Base-by-base conservation (phyloP, 1,140 invertebrate species). In the Caenorhabditis brenneri region DNA sequence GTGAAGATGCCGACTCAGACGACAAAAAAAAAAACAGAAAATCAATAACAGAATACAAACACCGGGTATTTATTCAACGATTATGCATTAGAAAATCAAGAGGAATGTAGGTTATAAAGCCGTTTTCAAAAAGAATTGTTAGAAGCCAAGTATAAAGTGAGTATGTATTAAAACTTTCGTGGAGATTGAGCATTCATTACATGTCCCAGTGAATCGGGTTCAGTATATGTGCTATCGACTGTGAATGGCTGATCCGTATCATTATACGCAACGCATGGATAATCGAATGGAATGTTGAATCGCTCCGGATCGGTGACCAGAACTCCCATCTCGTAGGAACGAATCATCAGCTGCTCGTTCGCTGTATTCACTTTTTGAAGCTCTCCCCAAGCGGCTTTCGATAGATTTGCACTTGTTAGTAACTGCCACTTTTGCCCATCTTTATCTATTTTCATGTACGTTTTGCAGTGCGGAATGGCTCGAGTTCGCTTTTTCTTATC, bases 391-490 rank as follows among this genome's bases (percentile, higher is more conserved):
- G 96, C 96, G 22, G 96, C 95, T 86, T 92, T 92, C 16, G 96
- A 97, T 9, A 98, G 91, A 92, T 98, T 98, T 0, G 95, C 95
- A 87, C 95, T 97, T 83, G 81, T 86, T 22, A 86, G 19, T 12
- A 86, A n/a, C 22, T 84, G 49, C 84, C 84, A 86, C n/a, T 58
- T 46, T 0, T 80, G 39, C 69, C 92, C 92, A 58, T 91, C 89
- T 92, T 93, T 94, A 83, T 92, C 94, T 2, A 95, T 90, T 51
- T 96, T 93, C 0, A 93, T 93, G 90, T 98, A 99, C 0, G 94
- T 94, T 91, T 98, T 98, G 60, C 98, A 96, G 89, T 98, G 97
- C 6, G 97, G 97, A 93, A 96, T 95, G 1, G 95, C 95, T 86
- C 93, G 91, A 53, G 93, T 93, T 82, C 96, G 92, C 51, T 92